Evolutionary conservation across 2,113 vertebrate genomes (phyloP).

Genomic region (Coryphaenoides rupestris): DNA sequence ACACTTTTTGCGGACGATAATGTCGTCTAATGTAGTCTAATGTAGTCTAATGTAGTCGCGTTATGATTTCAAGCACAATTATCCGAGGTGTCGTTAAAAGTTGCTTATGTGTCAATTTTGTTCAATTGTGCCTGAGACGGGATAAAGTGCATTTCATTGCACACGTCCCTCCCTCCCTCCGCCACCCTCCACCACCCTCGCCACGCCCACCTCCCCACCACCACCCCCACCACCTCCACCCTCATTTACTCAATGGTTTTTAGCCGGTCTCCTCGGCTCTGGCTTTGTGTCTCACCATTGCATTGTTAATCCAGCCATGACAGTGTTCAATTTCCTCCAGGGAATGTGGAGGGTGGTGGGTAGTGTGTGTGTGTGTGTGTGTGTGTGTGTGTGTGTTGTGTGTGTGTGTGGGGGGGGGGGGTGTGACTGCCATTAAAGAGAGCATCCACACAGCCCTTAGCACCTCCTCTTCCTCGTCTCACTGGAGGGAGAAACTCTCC

Average conservation of each 20-base stretch:
- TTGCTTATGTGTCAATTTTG: slow-evolving; percentile 52
- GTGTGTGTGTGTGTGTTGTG: too few species aligned
- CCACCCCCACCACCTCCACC: slow-evolving; percentile 70
- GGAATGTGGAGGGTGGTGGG: slow-evolving; percentile 78
- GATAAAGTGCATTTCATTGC: slow-evolving; percentile 98
- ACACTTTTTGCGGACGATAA: too few species aligned
- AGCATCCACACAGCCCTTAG: slow-evolving; percentile 34
- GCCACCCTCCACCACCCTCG: slow-evolving; percentile 55
- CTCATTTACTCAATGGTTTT: slow-evolving; percentile 86
- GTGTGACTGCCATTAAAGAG: slow-evolving; percentile 51
- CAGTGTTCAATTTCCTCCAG: slow-evolving; percentile 98
- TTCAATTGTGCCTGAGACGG: slow-evolving; percentile 89
- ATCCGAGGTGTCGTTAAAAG: slow-evolving; percentile 31
- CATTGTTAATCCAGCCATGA: slow-evolving; percentile 99
- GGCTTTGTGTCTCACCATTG: slow-evolving; percentile 98
- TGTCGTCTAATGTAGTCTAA: too few species aligned
- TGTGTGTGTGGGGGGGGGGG: too few species aligned
- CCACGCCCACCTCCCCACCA: slow-evolving; percentile 82
- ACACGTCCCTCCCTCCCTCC: slow-evolving; percentile 78
- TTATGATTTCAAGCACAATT: slow-evolving; percentile 26
- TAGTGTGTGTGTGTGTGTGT: not conserved
- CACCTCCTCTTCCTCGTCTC: slow-evolving; percentile 31
- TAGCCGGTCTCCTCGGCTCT: slow-evolving; percentile 85
- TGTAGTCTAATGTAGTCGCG: not conserved
- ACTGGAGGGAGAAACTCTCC: slow-evolving; percentile 25